phyloP scores from a whole-genome alignment of 2,888 invertebrate species.

The Archips xylosteana region DNA sequence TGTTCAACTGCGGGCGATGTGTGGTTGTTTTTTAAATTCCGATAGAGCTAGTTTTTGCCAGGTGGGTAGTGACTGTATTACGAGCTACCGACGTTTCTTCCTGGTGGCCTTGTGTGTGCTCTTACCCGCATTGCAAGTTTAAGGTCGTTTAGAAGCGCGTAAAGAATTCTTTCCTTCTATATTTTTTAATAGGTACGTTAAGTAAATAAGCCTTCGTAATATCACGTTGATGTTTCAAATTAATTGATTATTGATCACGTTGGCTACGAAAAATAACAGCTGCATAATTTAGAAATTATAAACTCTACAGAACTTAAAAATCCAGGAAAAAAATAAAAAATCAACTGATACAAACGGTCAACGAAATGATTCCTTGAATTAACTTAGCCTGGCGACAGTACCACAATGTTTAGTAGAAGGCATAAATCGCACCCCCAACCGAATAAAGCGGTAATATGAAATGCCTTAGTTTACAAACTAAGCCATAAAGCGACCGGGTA shows the following conservation, averaged over 20 bases:
- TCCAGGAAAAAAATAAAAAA: background rate
- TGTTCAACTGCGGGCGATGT: constrained; percentile 9
- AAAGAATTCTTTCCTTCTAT: background rate
- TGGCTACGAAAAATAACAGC: no score
- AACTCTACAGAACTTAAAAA: background rate
- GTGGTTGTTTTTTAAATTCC: constrained; percentile 9
- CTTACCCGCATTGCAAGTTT: constrained; percentile 26
- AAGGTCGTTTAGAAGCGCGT: constrained; percentile 10
- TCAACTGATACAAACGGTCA: background rate
- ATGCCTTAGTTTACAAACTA: no score
- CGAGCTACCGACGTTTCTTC: constrained; percentile 6
- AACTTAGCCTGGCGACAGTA: background rate
- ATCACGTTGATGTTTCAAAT: no score
- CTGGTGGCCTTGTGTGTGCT: constrained; percentile 29
- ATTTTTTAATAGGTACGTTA: background rate
- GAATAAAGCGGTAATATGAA: no score
- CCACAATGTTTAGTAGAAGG: background rate
- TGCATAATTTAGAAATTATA: no score
- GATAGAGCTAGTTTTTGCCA: background rate
- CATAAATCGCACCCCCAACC: no score
- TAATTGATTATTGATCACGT: no score
- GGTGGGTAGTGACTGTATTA: background rate
- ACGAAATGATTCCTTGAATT: no score
- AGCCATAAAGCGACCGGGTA: no score
- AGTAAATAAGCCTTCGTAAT: no score